Base-by-base conservation (phyloP, 1,140 invertebrate species). In the Aphidius gifuensis region DNA sequence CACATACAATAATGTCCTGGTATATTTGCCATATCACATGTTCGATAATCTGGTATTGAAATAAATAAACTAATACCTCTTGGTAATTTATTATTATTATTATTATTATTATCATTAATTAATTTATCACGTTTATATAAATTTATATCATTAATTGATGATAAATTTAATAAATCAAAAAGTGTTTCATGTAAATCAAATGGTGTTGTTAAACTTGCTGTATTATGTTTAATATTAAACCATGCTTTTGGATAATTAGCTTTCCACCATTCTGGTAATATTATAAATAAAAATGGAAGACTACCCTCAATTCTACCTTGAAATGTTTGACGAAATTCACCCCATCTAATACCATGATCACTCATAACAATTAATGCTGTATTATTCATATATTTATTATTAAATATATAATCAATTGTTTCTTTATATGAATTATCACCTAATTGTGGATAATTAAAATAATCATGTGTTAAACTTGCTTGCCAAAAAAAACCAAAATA, bases 1-100 rank as follows among this genome's bases (percentile, higher is more conserved):
- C 93, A 96, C 11, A 90, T 90, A 71, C 93, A 96, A 88, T 90
- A 95, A 69, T 94, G 89, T 42, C 87, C 85, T 1, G 87, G 84
- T 46, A 96, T 92, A 0, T 82, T 85, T 0, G 92, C 92, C 54
- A 82, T 78, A 39, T 83, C 74, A 74, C 94, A 96, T 1, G 88
- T 93, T 8, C 94, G 80, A 47, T 85, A 83, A n/a, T 75, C 75
- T 0, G 90, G 85, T 47, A 95, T 84, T 0, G 86, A 83, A 5
- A 86, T 73, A 71, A 94, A 92, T 57, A 92, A 82, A 74, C 92
- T 94, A 11, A 92, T 88, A 4, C 90, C 87, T 51, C 86, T 80
- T 0, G 81, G 74, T 44, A 80, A 38, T 4, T 68, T 68, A n/a
- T 54, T 71, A 32, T 32, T 4, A 6, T 55, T 39, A 6, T 68